Evolutionary conservation across 2,797 vertebrate species (phyloP), one percentile per base, ranked within the genome.

Genomic region (Knipowitschia caucasica): DNA sequence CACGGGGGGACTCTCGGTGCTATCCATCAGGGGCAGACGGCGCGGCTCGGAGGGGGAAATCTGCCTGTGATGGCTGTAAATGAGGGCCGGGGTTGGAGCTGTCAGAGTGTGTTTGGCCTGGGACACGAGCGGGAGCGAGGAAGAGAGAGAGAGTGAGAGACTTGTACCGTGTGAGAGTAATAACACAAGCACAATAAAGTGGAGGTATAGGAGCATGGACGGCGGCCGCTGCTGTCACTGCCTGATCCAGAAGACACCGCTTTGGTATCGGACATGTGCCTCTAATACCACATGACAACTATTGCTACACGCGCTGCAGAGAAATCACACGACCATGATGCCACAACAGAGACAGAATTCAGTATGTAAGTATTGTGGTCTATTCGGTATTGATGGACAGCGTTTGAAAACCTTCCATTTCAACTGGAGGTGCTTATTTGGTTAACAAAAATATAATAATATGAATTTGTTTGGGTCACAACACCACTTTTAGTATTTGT

Each of bases 21-120:
- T 78, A 82, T 86, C 73, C 71, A 83, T 85, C 83, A 83, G 77
- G 67, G 58, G 69, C 62, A 63, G 73, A 73, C 53, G 21, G 21
- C 66, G 47, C 57, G 71, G 57, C 67, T 73, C 70, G 71, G 74
- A 72, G 43, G 73, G 68, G 69, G 72, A 82, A 83, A 82, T 86
- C 69, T 86, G 80, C 71, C 80, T 81, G 79, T 77, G 80, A 88
- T 81, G 82, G 77, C 77, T 73, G 73, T 73, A 86, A 80, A 84
- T 78, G 85, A 86, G 71, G 74, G 67, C 75, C 71, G 81, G 66
- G 78, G 85, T n/a, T 78, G 51, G 70, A 20, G 56, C 77, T 84
- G 82, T 86, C 85, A 80, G 81, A 80, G 75, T 51, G 79, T 12
- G 76, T 87, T 85, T 85, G 82, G 73, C 71, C 44, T 58, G 67